Conservation (phyloP, 1,140 invertebrate genomes). For the Panonychus citri region DNA sequence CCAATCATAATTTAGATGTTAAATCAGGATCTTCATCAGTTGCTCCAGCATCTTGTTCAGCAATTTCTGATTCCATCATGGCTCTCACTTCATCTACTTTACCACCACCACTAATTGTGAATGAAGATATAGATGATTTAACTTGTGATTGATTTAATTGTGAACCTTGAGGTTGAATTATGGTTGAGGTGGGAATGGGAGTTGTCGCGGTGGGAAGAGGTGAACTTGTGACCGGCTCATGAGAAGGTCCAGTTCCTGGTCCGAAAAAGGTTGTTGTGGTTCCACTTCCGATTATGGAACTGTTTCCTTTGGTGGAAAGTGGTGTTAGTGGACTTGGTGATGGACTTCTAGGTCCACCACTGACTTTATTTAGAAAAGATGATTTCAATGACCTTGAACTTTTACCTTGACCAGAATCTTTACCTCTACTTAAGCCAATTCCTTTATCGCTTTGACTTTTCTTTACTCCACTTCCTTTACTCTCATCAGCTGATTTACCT, state of each 20-base stretch:
- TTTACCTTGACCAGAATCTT: no score
- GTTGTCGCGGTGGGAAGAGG: background rate
- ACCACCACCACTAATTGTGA: slow-evolving; percentile 8
- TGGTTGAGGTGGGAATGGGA: background rate
- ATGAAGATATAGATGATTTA: slow-evolving; percentile 11
- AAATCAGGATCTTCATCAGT: slow-evolving; percentile 11
- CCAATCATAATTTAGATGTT: slow-evolving; percentile 5
- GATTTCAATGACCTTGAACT: no score
- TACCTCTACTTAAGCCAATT: background rate
- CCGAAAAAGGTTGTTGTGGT: background rate
- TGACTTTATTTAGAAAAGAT: no score
- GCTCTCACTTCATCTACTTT: slow-evolving; percentile 11
- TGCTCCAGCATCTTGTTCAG: slow-evolving; percentile 19
- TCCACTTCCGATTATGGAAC: no score
- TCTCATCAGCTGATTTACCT: background rate
- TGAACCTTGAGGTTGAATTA: background rate
- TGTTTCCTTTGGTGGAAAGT: no score
- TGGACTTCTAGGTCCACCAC: background rate
- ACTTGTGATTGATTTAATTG: background rate
- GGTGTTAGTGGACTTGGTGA: background rate
- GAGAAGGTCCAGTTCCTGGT: background rate
- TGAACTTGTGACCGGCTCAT: background rate
- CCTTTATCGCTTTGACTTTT: background rate
- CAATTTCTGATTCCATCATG: slow-evolving; percentile 21
- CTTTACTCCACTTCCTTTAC: background rate